Evolutionary conservation across 2,888 invertebrate genomes (phyloP), one percentile per base, ranked within the genome.

Genomic region (Cyclophora punctaria): DNA sequence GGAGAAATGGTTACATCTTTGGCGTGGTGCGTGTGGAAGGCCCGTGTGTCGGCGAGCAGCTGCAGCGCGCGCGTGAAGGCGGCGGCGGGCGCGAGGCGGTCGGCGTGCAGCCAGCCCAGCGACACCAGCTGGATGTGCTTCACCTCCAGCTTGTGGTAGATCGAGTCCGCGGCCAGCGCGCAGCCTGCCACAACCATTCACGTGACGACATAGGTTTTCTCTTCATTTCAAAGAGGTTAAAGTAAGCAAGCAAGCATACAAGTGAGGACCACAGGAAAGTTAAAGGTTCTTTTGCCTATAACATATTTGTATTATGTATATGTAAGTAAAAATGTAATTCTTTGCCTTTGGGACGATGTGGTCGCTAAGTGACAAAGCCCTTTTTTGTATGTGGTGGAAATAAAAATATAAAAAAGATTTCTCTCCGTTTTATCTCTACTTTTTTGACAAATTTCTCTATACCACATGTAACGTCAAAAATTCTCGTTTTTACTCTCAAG

Each of bases 111-210:
- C 86, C 95, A 96, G 60, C 98, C 96, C 75, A 98, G 85, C 0
- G 98, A 96, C 78, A 98, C 96, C 73, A 97, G 89, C 82, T 98
- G 98, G 63, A 98, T 92, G 81, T 98, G 97, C 81, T 98, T 98
- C 52, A 96, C 91, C 71, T 98, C 98, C 71, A 98, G 84, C 49
- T 91, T 91, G 62, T 93, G 92, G 80, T 94, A 95, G 66, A 94
- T 89, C 48, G 90, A 89, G 66, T 94, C 93, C 37, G 96, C 95
- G 1, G 93, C 93, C 47, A 91, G 78, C 34, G 92, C 92, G 61
- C 94, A 94, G 55, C 96, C 96, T 89, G 52, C 3, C 3, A 2
- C 20, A 2, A 20, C 20, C 20, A 20, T 2, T 1, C 20, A 20
- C 20, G 20, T n/a, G 20, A 20, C 20, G 20, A 20, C 20, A 20